Percentiles rank a stretch among this genome's conserved stretches.
These are phyloP conservation scores for Peromyscus nudipes DNA, from an alignment of 2,797 vertebrate genomes.

Conservation along the genomic window DNA sequence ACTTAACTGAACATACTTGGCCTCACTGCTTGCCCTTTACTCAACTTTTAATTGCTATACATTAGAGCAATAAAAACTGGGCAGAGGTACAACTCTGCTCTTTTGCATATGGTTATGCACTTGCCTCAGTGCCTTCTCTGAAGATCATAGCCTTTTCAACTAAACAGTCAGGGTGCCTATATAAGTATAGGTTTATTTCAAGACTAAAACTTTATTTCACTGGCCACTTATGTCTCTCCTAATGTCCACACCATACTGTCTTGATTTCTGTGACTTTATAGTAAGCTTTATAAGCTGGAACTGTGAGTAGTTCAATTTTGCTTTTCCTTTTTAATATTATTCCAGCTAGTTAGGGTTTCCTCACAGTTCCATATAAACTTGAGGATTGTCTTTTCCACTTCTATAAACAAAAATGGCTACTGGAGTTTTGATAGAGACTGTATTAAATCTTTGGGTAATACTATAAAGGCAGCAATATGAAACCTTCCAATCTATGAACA, in stretches of 20 bases:
- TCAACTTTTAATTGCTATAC: constrained; percentile 1
- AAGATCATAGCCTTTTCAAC: not conserved
- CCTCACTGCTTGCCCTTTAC: not conserved
- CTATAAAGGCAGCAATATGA: constrained; percentile 27
- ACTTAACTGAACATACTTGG: not conserved
- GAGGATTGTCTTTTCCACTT: not conserved
- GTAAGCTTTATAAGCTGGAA: not conserved
- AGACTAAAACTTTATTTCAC: constrained; percentile 42
- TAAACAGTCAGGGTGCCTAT: not conserved
- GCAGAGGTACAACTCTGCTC: not conserved
- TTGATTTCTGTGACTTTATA: not conserved
- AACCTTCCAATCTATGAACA: constrained; percentile 29
- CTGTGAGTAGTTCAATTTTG: not conserved
- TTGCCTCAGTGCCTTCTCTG: not conserved
- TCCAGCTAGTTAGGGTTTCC: not conserved
- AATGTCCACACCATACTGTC: not conserved
- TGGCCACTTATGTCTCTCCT: not conserved
- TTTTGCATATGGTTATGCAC: not conserved
- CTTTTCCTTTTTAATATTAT: constrained; percentile 42
- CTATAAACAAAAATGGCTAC: not conserved
- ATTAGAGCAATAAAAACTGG: not conserved
- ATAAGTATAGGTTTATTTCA: not conserved
- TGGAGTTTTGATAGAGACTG: constrained; percentile 23
- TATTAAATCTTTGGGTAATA: not conserved
- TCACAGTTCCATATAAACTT: constrained; percentile 4